These are phyloP conservation scores for Cylloceria caligata DNA, from an alignment of 2,888 invertebrate genomes.

Conservation along the genomic window DNA sequence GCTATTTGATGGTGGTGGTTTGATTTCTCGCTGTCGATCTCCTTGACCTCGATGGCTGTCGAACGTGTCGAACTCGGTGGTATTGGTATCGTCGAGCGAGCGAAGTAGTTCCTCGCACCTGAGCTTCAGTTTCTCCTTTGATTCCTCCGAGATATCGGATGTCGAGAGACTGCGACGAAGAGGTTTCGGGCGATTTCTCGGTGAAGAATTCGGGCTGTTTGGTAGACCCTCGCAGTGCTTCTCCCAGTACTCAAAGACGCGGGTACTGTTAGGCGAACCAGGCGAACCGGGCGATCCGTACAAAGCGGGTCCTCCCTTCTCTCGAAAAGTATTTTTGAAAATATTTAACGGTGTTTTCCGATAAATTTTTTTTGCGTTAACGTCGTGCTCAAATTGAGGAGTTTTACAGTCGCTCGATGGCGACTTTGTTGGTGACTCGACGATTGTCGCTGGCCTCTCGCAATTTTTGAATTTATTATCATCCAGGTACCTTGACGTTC, in stretches of 20 bases:
- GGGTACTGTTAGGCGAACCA: slow-evolving; percentile 11
- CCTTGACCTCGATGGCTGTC: slow-evolving; percentile 53
- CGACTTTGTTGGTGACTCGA: slow-evolving; percentile 21
- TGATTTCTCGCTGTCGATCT: neutral
- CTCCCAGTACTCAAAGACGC: slow-evolving; percentile 50
- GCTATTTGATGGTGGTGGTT: neutral
- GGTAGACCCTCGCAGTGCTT: slow-evolving; percentile 29
- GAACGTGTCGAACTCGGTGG: slow-evolving; percentile 44
- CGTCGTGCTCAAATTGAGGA: neutral
- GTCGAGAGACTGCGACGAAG: neutral
- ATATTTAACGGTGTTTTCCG: slow-evolving; percentile 70
- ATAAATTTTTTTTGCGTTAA: slow-evolving; percentile 53
- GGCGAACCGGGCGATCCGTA: too few relatives aligned
- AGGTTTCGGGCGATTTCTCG: neutral
- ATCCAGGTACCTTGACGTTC: slow-evolving; percentile 16
- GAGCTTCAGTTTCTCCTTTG: slow-evolving; percentile 13
- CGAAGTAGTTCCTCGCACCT: slow-evolving; percentile 50
- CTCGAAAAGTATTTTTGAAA: slow-evolving; percentile 18
- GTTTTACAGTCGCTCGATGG: neutral
- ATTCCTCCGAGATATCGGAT: slow-evolving; percentile 6
- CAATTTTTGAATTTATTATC: neutral
- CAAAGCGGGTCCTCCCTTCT: neutral
- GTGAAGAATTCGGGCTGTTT: neutral
- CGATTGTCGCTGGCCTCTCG: slow-evolving; percentile 33
- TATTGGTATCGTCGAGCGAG: slow-evolving; percentile 29